These are phyloP conservation scores for Heliconius ismenius DNA, from an alignment of 2,888 invertebrate genomes.

Conservation along the genomic window DNA sequence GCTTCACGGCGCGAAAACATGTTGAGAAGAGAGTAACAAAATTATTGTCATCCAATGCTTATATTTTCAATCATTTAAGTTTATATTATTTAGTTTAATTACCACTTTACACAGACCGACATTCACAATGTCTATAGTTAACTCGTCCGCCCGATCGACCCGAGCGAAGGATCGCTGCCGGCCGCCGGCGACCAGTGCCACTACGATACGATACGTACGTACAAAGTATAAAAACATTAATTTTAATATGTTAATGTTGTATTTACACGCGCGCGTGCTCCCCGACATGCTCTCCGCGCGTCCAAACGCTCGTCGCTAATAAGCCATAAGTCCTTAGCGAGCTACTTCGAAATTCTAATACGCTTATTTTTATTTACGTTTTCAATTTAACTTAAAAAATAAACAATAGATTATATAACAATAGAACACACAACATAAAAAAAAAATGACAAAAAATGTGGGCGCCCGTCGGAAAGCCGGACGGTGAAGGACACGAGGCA, in stretches of 20 bases:
- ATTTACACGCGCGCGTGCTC: slow-evolving; percentile 64
- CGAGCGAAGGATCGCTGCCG: slow-evolving; percentile 39
- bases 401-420: too few species aligned
- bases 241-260: slow-evolving; percentile 52
- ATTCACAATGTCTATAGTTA: slow-evolving; percentile 52
- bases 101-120: slow-evolving; percentile 71
- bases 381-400: too few species aligned
- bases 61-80: slow-evolving; percentile 69
- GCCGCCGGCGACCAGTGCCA: background rate
- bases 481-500: background rate
- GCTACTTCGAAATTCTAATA: too few species aligned
- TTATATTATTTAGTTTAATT: slow-evolving; percentile 61
- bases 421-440: background rate
- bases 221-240: slow-evolving; percentile 70
- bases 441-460: slow-evolving; percentile 26
- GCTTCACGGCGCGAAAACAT: slow-evolving; percentile 50
- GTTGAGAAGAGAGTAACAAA: slow-evolving; percentile 70
- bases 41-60: slow-evolving; percentile 82
- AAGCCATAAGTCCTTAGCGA: too few species aligned
- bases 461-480: slow-evolving; percentile 20
- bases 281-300: background rate
- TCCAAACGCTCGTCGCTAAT: too few species aligned
- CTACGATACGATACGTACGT: slow-evolving; percentile 36
- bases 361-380: too few species aligned
- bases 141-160: slow-evolving; percentile 51